Percentiles rank a stretch among this genome's conserved stretches.
Conservation (phyloP, 2,888 invertebrate genomes). For the Nysson spinosus region DNA sequence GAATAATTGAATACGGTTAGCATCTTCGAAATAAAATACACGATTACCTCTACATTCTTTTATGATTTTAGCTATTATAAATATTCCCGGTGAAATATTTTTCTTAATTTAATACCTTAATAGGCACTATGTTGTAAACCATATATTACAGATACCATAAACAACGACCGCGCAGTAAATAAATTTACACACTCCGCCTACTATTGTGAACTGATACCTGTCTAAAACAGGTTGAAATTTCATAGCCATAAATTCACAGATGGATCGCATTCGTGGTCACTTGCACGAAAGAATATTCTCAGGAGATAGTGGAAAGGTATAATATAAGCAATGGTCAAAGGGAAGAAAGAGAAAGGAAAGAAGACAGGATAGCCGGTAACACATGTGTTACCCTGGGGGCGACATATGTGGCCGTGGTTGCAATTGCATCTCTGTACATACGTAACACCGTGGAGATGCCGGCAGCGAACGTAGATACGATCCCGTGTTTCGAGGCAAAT, state of each 20-base stretch:
- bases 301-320: conserved; percentile 4
- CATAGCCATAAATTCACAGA: background rate
- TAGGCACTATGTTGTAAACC: too few species aligned
- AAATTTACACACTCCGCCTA: too few species aligned
- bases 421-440: conserved; percentile 16
- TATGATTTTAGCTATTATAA: too few species aligned
- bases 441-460: conserved; percentile 16
- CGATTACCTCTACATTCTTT: too few species aligned
- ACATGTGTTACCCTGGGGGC: conserved; percentile 58
- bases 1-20: too few species aligned
- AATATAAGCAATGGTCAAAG: background rate
- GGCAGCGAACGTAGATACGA: conserved; percentile 19
- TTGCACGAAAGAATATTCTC: background rate
- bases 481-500: conserved; percentile 58
- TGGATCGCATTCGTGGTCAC: background rate
- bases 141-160: too few species aligned
- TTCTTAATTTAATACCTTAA: too few species aligned
- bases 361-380: conserved; percentile 19
- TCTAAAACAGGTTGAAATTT: background rate
- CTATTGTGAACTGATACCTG: too few species aligned
- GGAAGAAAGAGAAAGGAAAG: conserved; percentile 7
- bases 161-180: too few species aligned
- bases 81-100: too few species aligned
- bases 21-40: too few species aligned
- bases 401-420: conserved; percentile 51